phyloP scores from a whole-genome alignment of 37 sponge, comb jelly and placozoan species.

The Spongilla lacustris region DNA sequence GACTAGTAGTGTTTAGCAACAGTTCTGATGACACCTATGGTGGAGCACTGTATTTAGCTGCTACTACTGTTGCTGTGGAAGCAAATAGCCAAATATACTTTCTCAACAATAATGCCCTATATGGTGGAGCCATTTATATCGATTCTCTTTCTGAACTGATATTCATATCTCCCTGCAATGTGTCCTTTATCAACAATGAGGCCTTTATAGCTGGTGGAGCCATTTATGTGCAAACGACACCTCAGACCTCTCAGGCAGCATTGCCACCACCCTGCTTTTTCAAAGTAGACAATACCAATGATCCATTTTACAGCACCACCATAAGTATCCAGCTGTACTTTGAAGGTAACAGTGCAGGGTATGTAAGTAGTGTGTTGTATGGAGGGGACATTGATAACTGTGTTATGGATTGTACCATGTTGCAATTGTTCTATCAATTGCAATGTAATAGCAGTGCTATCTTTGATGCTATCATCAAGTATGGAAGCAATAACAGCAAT shows the following conservation, averaged over 20 bases:
- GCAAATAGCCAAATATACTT: background rate
- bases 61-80: background rate
- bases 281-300: background rate
- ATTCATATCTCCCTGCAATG: background rate
- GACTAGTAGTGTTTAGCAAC: background rate
- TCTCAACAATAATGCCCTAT: background rate
- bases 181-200: constrained; percentile 8
- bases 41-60: background rate
- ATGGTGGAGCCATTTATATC: background rate
- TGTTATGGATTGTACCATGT: background rate
- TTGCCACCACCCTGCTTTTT: constrained; percentile 10
- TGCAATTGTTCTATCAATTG: background rate
- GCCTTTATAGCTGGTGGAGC: constrained; percentile 2
- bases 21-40: background rate
- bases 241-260: background rate
- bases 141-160: background rate
- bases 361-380: constrained; percentile 24
- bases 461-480: background rate
- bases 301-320: too few species aligned
- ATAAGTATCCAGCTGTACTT: constrained; percentile 8
- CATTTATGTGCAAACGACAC: background rate
- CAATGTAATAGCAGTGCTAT: background rate
- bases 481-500: background rate
- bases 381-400: constrained; percentile 25
- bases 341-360: background rate